Percentiles rank a stretch among this genome's conserved stretches.
phyloP scores from a whole-genome alignment of 2,113 vertebrate species.

The Todiramphus saurophagus region DNA sequence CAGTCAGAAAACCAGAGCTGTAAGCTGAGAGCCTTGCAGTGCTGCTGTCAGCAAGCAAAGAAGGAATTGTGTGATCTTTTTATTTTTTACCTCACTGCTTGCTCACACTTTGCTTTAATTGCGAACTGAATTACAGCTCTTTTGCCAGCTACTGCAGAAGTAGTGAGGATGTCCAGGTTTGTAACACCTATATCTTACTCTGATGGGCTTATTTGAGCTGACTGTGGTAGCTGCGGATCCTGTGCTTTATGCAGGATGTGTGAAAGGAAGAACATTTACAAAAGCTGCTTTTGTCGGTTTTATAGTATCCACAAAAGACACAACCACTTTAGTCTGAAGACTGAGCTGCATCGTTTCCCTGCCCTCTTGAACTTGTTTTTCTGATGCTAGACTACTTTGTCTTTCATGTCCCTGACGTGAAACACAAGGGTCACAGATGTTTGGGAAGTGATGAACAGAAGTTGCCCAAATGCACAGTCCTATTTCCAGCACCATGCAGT shows the following conservation, averaged over 20 bases:
- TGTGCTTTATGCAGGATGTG: neutral
- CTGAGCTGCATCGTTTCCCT: neutral
- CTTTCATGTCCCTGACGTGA: neutral
- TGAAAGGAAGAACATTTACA: neutral
- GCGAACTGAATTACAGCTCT: neutral
- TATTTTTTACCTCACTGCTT: fast-evolving
- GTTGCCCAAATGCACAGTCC: neutral
- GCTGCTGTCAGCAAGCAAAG: neutral
- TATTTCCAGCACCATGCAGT: neutral
- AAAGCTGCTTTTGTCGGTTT: neutral
- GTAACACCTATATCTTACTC: neutral
- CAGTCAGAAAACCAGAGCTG: neutral
- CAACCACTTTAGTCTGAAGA: neutral
- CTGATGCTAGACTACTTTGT: neutral
- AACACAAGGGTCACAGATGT: neutral
- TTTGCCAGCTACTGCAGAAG: neutral
- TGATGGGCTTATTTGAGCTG: neutral
- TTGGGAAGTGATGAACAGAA: neutral
- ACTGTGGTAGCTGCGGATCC: neutral
- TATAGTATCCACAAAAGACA: neutral
- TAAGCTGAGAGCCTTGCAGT: neutral
- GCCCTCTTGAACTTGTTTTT: slow-evolving; percentile 11
- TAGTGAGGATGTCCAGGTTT: neutral
- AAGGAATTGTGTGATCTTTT: too few relatives aligned
- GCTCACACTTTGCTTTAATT: neutral